A percentile compares a stretch with the other conserved stretches of the same genome.
These are phyloP conservation scores for Scaptomyza parva DNA, from an alignment of 2,888 invertebrate genomes.

Conservation along the genomic window DNA sequence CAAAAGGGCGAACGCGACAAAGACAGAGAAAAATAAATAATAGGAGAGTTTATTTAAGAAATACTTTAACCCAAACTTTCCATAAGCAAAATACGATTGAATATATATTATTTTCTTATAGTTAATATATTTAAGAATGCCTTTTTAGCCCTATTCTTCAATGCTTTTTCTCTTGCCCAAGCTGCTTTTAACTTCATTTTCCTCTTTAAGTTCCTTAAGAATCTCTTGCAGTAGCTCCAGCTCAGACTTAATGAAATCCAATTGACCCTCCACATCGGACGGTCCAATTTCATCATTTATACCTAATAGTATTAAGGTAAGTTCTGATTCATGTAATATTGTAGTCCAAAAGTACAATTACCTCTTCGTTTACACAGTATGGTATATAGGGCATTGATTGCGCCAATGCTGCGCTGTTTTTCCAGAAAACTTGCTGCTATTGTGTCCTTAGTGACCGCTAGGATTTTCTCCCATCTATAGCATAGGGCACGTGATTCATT, in stretches of 20 bases:
- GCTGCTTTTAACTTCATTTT: conserved; percentile 5
- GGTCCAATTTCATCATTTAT: conserved; percentile 4
- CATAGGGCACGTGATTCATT: conserved; percentile 74
- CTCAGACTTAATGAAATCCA: conserved; percentile 83
- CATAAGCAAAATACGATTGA: neutral
- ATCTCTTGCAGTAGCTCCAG: conserved; percentile 77
- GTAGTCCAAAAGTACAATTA: conserved; percentile 13
- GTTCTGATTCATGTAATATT: neutral
- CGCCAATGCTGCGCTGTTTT: conserved; percentile 76
- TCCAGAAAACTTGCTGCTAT: conserved; percentile 71
- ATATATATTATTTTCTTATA: neutral
- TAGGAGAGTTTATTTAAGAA: conserved; percentile 6
- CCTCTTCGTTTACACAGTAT: conserved; percentile 77
- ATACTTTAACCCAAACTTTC: neutral
- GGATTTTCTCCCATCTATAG: conserved; percentile 82
- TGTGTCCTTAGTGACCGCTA: conserved; percentile 75
- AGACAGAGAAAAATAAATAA: neutral
- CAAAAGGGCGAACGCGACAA: conserved; percentile 10
- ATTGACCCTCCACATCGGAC: conserved; percentile 60
- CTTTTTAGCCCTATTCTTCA: conserved; percentile 10
- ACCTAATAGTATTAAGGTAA: conserved; percentile 19
- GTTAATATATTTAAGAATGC: neutral
- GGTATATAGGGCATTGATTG: conserved; percentile 75
- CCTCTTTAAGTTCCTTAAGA: conserved; percentile 58
- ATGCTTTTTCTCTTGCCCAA: neutral